A percentile compares a stretch with the other conserved stretches of the same genome.
Evolutionary conservation across 2,888 invertebrate species (phyloP).

Genomic region (Tipula vernalis): DNA sequence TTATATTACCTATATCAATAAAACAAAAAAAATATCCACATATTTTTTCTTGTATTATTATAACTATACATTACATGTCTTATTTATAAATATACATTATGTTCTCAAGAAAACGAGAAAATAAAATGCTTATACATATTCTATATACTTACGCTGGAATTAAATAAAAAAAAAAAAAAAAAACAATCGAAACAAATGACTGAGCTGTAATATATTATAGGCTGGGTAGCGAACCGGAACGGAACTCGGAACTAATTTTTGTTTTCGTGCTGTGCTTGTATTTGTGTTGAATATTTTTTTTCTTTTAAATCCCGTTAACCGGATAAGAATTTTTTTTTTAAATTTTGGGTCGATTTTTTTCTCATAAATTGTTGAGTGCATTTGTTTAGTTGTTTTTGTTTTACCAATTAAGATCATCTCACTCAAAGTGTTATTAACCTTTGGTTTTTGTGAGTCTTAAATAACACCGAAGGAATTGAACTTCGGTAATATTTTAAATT

Average conservation of each 20-base stretch:
- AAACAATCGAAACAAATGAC: neutral
- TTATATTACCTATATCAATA: neutral
- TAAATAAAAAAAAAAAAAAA: neutral
- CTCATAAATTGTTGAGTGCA: neutral
- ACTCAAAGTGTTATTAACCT: neutral
- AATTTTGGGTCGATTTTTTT: neutral
- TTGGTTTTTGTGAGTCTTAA: neutral
- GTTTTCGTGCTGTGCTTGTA: neutral
- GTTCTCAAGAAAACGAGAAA: neutral
- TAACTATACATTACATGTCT: neutral
- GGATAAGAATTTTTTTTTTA: neutral
- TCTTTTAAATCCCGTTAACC: neutral
- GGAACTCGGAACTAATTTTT: neutral
- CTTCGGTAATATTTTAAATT: neutral
- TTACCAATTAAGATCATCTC: neutral
- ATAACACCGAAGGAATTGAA: neutral
- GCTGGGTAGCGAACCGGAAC: neutral
- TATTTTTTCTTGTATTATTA: neutral
- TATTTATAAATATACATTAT: neutral
- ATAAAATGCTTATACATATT: neutral
- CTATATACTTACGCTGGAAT: neutral
- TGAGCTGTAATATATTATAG: neutral
- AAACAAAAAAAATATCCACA: neutral
- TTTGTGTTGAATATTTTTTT: neutral
- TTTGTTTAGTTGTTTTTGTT: neutral